A percentile compares a stretch with the other conserved stretches of the same genome.
These are phyloP conservation scores for Suricata suricatta DNA, from an alignment of 2,113 vertebrate genomes.

Conservation along the genomic window DNA sequence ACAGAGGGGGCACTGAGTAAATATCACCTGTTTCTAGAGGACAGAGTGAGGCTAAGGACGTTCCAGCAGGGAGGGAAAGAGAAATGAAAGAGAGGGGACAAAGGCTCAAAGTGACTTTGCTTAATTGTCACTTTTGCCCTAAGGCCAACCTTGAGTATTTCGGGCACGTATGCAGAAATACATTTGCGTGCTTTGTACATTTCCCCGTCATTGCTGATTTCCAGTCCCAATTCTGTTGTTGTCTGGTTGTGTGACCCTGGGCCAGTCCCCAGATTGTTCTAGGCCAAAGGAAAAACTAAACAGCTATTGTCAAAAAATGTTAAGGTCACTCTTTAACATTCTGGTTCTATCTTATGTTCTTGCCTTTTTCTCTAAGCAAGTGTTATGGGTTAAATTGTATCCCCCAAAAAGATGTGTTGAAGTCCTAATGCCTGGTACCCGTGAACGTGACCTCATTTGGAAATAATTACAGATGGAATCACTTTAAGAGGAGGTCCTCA, in stretches of 20 bases:
- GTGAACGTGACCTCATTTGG: neutral
- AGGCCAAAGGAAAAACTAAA: neutral
- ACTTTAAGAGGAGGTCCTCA: constrained; percentile 1
- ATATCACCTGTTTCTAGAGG: neutral
- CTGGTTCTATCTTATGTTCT: neutral
- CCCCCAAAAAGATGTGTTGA: neutral
- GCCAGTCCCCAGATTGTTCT: neutral
- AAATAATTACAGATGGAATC: constrained; percentile 44
- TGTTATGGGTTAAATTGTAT: neutral
- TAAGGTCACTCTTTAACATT: neutral
- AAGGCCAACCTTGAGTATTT: neutral
- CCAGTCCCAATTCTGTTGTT: neutral
- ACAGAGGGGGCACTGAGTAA: neutral
- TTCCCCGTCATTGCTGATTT: neutral
- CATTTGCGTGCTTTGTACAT: constrained; percentile 9
- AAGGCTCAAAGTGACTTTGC: neutral
- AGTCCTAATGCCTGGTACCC: neutral
- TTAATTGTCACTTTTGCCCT: neutral
- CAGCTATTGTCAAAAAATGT: neutral
- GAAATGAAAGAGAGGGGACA: neutral
- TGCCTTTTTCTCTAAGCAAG: neutral
- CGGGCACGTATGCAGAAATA: neutral
- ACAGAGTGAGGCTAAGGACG: neutral
- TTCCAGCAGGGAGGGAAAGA: neutral
- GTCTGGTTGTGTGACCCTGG: neutral